Conservation (phyloP, 1,140 invertebrate species). For the Lethocerus indicus region DNA sequence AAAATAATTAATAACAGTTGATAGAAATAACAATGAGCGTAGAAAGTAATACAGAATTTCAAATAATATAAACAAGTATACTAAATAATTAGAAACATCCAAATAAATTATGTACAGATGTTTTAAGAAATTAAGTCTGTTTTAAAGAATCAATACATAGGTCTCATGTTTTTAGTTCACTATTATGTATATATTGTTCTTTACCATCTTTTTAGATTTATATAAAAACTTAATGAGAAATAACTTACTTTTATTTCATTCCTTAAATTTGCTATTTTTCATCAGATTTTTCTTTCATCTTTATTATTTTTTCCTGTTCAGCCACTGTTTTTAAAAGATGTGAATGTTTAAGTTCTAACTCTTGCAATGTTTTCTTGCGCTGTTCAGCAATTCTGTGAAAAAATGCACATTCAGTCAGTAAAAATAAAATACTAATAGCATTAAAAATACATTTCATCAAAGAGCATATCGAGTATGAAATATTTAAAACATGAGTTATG, state of each 20-base stretch:
- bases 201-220: too few species aligned
- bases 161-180: too few species aligned
- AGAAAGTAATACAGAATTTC: background rate
- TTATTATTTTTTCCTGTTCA: conserved; percentile 58
- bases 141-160: too few species aligned
- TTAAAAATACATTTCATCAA: background rate
- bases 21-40: background rate
- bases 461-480: too few species aligned
- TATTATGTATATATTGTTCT: too few species aligned
- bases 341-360: conserved; percentile 55
- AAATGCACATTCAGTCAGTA: background rate
- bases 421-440: background rate
- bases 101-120: too few species aligned
- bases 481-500: background rate
- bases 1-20: conserved; percentile 1
- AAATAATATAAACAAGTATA: background rate
- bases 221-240: background rate
- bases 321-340: conserved; percentile 52
- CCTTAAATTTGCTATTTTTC: conserved; percentile 51
- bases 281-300: conserved; percentile 65
- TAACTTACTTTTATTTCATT: conserved; percentile 41
- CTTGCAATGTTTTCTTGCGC: conserved; percentile 52
- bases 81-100: background rate
- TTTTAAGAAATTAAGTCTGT: too few species aligned
- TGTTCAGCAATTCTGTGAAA: conserved; percentile 45